Evolutionary conservation across 2,113 vertebrate species (phyloP).

Genomic region (Cheirogaleus medius): DNA sequence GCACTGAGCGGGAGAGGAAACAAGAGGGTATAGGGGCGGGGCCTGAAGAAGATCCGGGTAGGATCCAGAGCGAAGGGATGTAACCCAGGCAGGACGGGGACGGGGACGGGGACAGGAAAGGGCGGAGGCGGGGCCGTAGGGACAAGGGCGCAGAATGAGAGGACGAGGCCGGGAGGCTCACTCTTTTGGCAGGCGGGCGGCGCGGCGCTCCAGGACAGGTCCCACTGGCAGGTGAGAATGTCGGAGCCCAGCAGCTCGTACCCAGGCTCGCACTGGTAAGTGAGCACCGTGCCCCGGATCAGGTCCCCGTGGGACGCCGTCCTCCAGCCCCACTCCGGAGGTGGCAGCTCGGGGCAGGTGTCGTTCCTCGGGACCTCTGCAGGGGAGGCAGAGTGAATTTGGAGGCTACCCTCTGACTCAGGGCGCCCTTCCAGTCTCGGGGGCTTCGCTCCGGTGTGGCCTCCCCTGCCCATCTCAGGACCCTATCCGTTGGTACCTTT

Average conservation of each 20-base stretch:
- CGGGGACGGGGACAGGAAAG: accelerated
- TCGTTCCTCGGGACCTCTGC: slow-evolving; percentile 95
- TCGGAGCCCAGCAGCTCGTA: slow-evolving; percentile 94
- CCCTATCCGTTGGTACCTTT: slow-evolving; percentile 82
- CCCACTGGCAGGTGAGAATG: slow-evolving; percentile 96
- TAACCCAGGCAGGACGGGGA: too few relatives aligned
- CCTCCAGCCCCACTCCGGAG: slow-evolving; percentile 93
- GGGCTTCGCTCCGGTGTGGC: neutral
- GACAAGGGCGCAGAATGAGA: neutral
- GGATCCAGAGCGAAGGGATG: neutral
- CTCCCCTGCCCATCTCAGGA: neutral
- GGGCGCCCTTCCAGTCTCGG: neutral
- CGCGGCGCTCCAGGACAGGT: slow-evolving; percentile 93
- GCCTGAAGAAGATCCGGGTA: neutral
- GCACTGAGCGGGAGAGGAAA: neutral
- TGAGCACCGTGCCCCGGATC: slow-evolving; percentile 93
- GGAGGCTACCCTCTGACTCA: neutral
- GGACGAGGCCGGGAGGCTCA: slow-evolving; percentile 71
- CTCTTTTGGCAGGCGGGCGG: slow-evolving; percentile 94
- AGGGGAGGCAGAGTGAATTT: neutral
- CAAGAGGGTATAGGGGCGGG: neutral
- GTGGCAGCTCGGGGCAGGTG: slow-evolving; percentile 91
- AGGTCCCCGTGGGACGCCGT: slow-evolving; percentile 92
- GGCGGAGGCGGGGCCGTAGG: too few relatives aligned
- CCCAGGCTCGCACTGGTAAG: slow-evolving; percentile 95